Conservation (phyloP, 64 coral and sea anemone genomes). For the Montipora capricornis region DNA sequence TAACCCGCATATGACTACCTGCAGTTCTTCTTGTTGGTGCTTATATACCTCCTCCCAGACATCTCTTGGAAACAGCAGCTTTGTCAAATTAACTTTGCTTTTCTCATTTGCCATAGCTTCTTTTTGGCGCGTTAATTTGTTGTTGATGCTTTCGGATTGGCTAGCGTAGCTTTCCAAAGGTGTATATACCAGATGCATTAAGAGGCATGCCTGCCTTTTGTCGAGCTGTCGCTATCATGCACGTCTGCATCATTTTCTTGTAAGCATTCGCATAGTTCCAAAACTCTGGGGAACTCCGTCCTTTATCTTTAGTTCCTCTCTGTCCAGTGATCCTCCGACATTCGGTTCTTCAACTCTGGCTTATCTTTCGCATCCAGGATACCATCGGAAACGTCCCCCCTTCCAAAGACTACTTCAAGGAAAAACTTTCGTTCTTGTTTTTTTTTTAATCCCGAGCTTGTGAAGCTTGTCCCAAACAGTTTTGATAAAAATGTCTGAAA, state of each 20-base stretch:
- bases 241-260: slow-evolving; percentile 1
- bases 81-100: neutral
- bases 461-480: neutral
- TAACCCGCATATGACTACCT: slow-evolving; percentile 14
- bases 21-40: slow-evolving; percentile 39
- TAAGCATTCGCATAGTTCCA: neutral
- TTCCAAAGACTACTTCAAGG: neutral
- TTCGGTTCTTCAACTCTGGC: neutral
- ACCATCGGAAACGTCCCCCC: neutral
- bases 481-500: neutral
- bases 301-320: too few species aligned
- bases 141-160: neutral
- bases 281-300: neutral
- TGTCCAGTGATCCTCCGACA: neutral
- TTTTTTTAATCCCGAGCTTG: neutral
- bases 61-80: slow-evolving; percentile 37
- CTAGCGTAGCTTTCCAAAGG: neutral
- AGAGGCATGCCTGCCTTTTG: neutral
- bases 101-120: slow-evolving; percentile 5
- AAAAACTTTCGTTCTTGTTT: neutral
- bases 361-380: neutral
- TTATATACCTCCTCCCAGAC: slow-evolving; percentile 44
- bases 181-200: neutral
- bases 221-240: neutral
- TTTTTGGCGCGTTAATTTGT: neutral